Evolutionary conservation across 2,888 invertebrate genomes (phyloP), one percentile per base, ranked within the genome.

Genomic region (Xylocampa areola): DNA sequence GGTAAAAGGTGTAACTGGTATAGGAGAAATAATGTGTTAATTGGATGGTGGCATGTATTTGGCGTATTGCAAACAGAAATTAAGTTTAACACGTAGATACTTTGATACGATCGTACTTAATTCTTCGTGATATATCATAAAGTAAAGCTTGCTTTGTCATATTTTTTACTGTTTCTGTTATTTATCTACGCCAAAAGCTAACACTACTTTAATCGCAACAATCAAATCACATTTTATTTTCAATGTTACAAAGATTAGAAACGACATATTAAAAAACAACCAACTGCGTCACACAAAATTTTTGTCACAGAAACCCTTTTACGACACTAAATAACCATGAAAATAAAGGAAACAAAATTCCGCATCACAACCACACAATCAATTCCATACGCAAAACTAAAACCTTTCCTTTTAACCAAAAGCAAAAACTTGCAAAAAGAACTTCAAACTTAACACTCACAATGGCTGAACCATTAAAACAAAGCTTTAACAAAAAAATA

Each of bases 401-500:
- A 45, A 72, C 54, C 73, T 73, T 71, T 61, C 23, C 39, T 61
- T 68, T 61, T 33, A 52, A 50, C 13, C 32, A 17, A 32, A n/a
- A n/a, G n/a, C n/a, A n/a, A 50, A 57, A 32, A 29, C 27, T 6
- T 1, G 21, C 25, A 51, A 51, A 59, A 53, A n/a, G n/a, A 64
- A 43, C 60, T 36, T 37, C 35, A 0, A 76, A 74, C 48, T 65
- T 55, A 36, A 48, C 51, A 47, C 55, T 60, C 23, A 52, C 35
- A 32, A 58, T 51, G 51, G 25, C 13, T 10, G 17, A 19, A 33
- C 29, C 41, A 52, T 40, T 60, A 59, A 60, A 62, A 59, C 25
- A 39, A 60, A 58, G 48, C 50, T 65, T 52, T 0, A n/a, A 54
- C 13, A 37, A 55, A 72, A 72, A 76, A 68, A 64, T 47, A 71